Conservation (phyloP, 2,113 vertebrate genomes). For the Phoenicopterus ruber region DNA sequence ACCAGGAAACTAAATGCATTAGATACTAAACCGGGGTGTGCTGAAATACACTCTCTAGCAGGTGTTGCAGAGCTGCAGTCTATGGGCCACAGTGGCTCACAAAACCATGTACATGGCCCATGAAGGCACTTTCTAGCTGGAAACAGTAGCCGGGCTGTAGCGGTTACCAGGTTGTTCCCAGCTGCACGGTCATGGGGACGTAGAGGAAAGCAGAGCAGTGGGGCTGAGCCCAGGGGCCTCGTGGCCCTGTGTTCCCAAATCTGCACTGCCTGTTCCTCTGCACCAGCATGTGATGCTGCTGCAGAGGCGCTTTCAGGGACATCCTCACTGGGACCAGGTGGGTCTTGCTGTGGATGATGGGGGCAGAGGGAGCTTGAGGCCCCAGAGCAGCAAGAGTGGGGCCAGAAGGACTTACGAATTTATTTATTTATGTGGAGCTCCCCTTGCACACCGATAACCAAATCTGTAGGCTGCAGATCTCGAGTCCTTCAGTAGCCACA, state of each 20-base stretch:
- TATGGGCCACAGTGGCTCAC: not conserved
- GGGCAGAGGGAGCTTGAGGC: not conserved
- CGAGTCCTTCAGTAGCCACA: not conserved
- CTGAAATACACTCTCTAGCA: not conserved
- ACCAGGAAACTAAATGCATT: not conserved
- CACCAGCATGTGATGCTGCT: not conserved
- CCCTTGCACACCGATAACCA: not conserved
- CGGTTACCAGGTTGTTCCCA: not conserved
- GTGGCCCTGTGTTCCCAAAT: fast-evolving
- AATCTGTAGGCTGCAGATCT: not conserved
- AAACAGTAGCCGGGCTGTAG: not conserved
- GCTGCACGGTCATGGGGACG: fast-evolving
- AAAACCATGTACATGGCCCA: fast-evolving
- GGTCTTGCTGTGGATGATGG: not conserved
- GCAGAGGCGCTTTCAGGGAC: not conserved
- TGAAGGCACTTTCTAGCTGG: not conserved
- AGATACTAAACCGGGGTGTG: fast-evolving
- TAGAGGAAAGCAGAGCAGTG: not conserved
- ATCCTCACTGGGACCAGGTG: not conserved
- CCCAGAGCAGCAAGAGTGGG: not conserved
- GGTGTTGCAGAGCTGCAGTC: not conserved
- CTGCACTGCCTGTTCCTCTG: no score
- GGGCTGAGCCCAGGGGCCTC: not conserved
- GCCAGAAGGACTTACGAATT: no score
- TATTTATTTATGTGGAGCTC: not conserved